Base-by-base conservation (phyloP, 2,888 invertebrate species). In the Lasioglossum leucozonium region DNA sequence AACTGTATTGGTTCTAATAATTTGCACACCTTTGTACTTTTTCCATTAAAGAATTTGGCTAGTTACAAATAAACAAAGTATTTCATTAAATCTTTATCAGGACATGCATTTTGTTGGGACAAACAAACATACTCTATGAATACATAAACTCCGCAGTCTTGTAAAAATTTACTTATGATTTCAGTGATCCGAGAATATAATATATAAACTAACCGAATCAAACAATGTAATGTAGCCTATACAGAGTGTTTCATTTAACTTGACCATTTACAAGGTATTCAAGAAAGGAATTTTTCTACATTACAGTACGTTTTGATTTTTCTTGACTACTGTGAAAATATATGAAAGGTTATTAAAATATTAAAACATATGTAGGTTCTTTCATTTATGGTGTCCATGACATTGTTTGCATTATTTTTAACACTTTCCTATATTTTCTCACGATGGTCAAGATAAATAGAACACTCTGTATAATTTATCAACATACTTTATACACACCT, bases 201-300 rank as follows among this genome's bases (percentile, higher is more conserved):
- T 18, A 34, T 40, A 5, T 34, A 42, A 30, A 69, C 6, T 16
- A 16, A 8, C 26, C n/a, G 40, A 51, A 55, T 74, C 67, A 34
- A 40, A 34, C 30, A n/a, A 55, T 69, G 40, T 79, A 74, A 74
- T 18, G 2, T 55, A 74, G 13, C 30, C 34, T 74, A n/a, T 69
- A 67, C 18, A 37, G 37, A 37, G 37, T 67, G 22, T 65, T 34
- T 65, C 10, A 6, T 65, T 65, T 65, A 34, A 22, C 65, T 37
- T 37, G 10, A 65, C 34, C 26, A 58, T 26, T 58, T 10, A 3
- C 34, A 34, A 22, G 8, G 10, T 65, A 22, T 10, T 65, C 22
- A 18, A 8, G 30, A 30, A 34, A 65, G 22, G 10, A 65, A 65
- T 65, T 67, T 67, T 8, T 16, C n/a, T 10, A 67, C 22, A 4